phyloP scores from a whole-genome alignment of 2,888 invertebrate species.

The Leucophenga montana region DNA sequence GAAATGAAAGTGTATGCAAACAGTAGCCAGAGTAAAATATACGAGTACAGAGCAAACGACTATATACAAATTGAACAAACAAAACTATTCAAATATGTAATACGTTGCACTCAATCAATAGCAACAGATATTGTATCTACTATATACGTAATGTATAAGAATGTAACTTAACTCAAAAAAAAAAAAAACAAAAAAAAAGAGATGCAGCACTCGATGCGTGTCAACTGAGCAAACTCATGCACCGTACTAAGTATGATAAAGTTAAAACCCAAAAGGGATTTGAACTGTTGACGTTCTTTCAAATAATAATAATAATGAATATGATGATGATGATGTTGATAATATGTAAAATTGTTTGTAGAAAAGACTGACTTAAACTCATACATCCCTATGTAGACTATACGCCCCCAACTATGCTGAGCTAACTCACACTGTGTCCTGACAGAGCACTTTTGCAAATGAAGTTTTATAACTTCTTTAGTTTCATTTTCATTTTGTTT shows the following conservation, averaged over 20 bases:
- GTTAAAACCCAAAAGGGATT: conserved; percentile 67
- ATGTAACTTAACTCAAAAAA: conserved; percentile 29
- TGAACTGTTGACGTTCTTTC: conserved; percentile 54
- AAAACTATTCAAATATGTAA: no score
- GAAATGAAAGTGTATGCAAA: conserved; percentile 12
- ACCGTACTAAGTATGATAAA: conserved; percentile 47
- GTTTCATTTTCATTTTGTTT: conserved; percentile 29
- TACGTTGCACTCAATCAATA: background rate
- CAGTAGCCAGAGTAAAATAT: conserved; percentile 51
- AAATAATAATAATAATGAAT: no score
- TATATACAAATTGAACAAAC: background rate
- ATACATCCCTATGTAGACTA: conserved; percentile 53
- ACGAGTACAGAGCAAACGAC: conserved; percentile 30
- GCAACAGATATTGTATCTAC: conserved; percentile 11
- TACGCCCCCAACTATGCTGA: background rate
- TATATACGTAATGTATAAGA: background rate
- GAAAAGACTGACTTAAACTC: conserved; percentile 63
- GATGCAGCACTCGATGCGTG: no score
- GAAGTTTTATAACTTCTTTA: conserved; percentile 61
- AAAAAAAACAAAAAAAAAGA: conserved; percentile 1
- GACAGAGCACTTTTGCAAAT: conserved; percentile 63
- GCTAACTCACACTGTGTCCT: conserved; percentile 34
- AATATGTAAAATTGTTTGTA: conserved; percentile 45
- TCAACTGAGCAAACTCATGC: conserved; percentile 6
- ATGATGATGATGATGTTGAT: conserved; percentile 36